Conservation (phyloP, 2,888 invertebrate genomes). For the Dendrolimus pini region DNA sequence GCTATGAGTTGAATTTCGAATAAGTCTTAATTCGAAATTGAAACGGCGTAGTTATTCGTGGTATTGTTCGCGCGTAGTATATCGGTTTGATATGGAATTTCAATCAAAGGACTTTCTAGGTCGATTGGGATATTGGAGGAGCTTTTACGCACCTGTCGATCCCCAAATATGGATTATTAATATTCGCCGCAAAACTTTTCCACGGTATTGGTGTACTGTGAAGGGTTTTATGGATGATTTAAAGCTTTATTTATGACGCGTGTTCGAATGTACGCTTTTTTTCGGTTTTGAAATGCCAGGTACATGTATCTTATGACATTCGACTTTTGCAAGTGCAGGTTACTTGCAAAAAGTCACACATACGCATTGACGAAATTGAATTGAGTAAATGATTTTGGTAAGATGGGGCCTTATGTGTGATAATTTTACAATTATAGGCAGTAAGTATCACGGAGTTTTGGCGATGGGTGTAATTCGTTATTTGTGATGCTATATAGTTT, state of each 20-base stretch:
- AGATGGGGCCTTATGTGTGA: too few species aligned
- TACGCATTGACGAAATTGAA: not conserved
- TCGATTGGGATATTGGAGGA: conserved; percentile 14
- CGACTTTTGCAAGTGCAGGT: not conserved
- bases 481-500: too few species aligned
- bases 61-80: too few species aligned
- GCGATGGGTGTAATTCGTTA: too few species aligned
- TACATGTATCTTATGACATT: not conserved
- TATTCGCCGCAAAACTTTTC: conserved; percentile 9
- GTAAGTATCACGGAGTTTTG: too few species aligned
- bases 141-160: conserved; percentile 9
- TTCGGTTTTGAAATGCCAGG: too few species aligned
- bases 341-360: too few species aligned
- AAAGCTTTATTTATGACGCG: not conserved
- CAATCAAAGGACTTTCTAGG: conserved; percentile 19
- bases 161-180: conserved; percentile 15
- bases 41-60: too few species aligned
- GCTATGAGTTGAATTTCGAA: too few species aligned
- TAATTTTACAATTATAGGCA: too few species aligned
- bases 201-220: conserved; percentile 1
- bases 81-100: conserved; percentile 12
- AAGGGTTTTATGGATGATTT: conserved; percentile 3
- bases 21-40: too few species aligned
- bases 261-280: not conserved
- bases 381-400: not conserved